phyloP scores from a whole-genome alignment of 2,888 invertebrate genomes.

The Serripes groenlandicus region DNA sequence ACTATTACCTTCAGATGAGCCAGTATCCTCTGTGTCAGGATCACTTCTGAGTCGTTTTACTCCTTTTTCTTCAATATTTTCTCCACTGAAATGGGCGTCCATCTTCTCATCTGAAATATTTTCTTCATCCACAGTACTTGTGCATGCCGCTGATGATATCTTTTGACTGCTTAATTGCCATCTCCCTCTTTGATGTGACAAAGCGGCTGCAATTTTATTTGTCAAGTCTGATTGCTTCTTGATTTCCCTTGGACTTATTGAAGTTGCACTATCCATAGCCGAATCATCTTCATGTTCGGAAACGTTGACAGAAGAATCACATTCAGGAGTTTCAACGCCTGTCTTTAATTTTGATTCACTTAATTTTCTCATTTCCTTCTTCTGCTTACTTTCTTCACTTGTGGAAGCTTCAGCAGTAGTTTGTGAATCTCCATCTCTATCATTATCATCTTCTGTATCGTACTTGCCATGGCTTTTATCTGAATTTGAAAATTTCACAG shows the following conservation, averaged over 20 bases:
- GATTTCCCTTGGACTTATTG: conserved; percentile 11
- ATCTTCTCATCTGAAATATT: background rate
- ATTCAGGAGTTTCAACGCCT: conserved; percentile 43
- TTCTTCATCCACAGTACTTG: conserved; percentile 16
- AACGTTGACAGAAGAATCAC: conserved; percentile 57
- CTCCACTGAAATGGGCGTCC: background rate
- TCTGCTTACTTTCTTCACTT: background rate
- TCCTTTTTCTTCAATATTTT: conserved; percentile 15
- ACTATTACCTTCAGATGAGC: conserved; percentile 28
- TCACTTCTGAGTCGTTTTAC: conserved; percentile 29
- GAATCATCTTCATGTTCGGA: conserved; percentile 17
- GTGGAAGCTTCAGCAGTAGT: background rate
- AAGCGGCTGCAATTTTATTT: conserved; percentile 60
- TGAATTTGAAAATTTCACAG: conserved; percentile 10
- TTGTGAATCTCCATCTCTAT: background rate
- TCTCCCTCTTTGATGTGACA: conserved; percentile 60
- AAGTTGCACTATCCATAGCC: background rate
- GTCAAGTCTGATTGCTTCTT: conserved; percentile 57
- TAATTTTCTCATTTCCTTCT: background rate
- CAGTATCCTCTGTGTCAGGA: conserved; percentile 26
- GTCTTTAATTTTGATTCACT: background rate
- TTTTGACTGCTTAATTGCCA: conserved; percentile 59
- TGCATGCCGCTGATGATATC: background rate
- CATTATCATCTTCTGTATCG: background rate
- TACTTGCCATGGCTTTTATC: background rate